Base-by-base conservation (phyloP, 2,113 vertebrate species). In the Prochilodus magdalenae region DNA sequence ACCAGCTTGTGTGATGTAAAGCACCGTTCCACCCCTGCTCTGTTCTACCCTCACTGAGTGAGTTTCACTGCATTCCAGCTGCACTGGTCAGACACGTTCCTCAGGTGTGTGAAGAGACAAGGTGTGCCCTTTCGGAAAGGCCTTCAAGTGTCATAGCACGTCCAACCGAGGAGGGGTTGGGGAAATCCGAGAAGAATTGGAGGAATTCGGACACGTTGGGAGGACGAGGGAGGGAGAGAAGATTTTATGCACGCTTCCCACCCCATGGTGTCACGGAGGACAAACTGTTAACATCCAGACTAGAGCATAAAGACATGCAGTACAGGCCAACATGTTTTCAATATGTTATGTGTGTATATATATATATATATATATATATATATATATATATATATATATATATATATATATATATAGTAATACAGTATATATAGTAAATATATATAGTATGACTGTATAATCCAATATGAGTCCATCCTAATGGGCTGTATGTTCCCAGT, bases 21-120 rank as follows among this genome's bases (percentile, higher is more conserved):
- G 22, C n/a, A 6, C 12, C 2, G 24, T 60, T 60, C 22, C 10
- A 60, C 57, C 57, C n/a, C 57, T 55, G 36, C 36, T 51, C 49
- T 51, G 49, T 51, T 51, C 49, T 67, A 55, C 15, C 16, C 63
- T 67, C 27, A 30, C 16, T 24, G 27, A 22, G 55, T 51, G 26
- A 84, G 88, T 80, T 88, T 80, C 73, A 51, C 57, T 69, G 49
- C 40, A 73, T 86, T 81, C 88, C 73, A 33, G 92, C 29, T 57
- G 57, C 84, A 89, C 93, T 84, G 87, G 93, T 94, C 87, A 65
- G 80, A 93, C 94, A 88, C 84, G 94, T 92, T 92, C 40, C 75
- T 77, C 87, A 8, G 82, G 87, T 77, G 87, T 73, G 67, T 67
- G 27, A 55, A 67, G 13, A n/a, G 12, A 27, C 72, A 87, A 86